These are phyloP conservation scores for Lagopus leucura DNA, from an alignment of 2,113 vertebrate genomes.

Conservation along the genomic window DNA sequence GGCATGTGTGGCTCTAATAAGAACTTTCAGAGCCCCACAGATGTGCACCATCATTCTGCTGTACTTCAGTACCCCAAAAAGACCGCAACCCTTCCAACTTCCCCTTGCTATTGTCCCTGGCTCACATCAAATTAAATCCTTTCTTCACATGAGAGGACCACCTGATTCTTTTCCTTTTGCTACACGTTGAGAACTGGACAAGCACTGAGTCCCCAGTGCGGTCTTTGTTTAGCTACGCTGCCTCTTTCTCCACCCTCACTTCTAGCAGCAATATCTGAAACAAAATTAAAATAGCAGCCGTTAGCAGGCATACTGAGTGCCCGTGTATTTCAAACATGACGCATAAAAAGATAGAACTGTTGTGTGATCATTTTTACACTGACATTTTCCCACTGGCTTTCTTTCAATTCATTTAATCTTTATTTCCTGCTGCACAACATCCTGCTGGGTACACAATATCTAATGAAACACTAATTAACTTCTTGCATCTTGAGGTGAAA, in stretches of 20 bases:
- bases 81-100: neutral
- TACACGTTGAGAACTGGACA: neutral
- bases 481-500: conserved; percentile 2
- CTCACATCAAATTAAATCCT: neutral
- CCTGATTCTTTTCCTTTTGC: neutral
- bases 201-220: neutral
- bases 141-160: neutral
- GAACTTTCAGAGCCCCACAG: neutral
- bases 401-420: conserved; percentile 14
- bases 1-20: neutral
- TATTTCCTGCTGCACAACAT: conserved; percentile 17
- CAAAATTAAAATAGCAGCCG: neutral
- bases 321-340: neutral
- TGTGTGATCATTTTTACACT: neutral
- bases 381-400: neutral
- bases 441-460: neutral
- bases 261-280: conserved; percentile 15
- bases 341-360: neutral
- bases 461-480: conserved; percentile 54
- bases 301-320: neutral
- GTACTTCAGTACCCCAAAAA: neutral
- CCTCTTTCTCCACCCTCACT: neutral
- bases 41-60: neutral
- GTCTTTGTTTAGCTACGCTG: neutral
- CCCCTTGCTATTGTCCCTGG: neutral